Evolutionary conservation across 2,888 invertebrate genomes (phyloP).

Genomic region (Spisula solida): DNA sequence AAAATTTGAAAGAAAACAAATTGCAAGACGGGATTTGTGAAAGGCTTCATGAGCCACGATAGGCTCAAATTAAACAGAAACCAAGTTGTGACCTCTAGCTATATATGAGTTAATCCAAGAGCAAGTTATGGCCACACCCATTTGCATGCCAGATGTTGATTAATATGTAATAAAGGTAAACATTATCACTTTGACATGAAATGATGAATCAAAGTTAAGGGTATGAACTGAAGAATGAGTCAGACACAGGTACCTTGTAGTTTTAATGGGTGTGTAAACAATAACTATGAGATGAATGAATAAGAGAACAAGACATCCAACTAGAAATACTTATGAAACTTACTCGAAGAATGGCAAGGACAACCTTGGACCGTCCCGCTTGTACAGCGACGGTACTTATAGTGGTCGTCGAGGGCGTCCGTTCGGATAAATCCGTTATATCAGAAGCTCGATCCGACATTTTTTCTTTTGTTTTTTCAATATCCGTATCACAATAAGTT

Average conservation of each 20-base stretch:
- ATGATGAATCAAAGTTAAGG: too few species aligned
- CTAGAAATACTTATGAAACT: constrained; percentile 83
- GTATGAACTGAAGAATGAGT: neutral
- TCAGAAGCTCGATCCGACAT: constrained; percentile 81
- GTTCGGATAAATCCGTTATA: constrained; percentile 82
- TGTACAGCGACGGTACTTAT: constrained; percentile 97
- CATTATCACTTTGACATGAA: too few species aligned
- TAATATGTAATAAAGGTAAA: too few species aligned
- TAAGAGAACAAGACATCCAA: too few species aligned
- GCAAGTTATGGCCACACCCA: neutral
- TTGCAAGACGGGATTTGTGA: neutral
- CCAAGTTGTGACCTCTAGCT: neutral
- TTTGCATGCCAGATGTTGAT: too few species aligned
- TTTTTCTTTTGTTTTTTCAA: constrained; percentile 40
- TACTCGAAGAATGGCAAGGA: constrained; percentile 96
- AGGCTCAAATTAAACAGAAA: neutral
- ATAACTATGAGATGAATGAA: neutral
- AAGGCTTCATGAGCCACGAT: neutral
- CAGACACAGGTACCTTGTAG: neutral
- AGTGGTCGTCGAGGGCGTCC: constrained; percentile 90
- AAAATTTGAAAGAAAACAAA: neutral
- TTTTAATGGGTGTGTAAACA: neutral
- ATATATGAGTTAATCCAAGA: neutral
- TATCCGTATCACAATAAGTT: constrained; percentile 62
- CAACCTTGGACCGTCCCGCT: constrained; percentile 94